These are phyloP conservation scores for Lissocephala sabroskyi DNA, from an alignment of 2,888 invertebrate genomes.

Conservation along the genomic window DNA sequence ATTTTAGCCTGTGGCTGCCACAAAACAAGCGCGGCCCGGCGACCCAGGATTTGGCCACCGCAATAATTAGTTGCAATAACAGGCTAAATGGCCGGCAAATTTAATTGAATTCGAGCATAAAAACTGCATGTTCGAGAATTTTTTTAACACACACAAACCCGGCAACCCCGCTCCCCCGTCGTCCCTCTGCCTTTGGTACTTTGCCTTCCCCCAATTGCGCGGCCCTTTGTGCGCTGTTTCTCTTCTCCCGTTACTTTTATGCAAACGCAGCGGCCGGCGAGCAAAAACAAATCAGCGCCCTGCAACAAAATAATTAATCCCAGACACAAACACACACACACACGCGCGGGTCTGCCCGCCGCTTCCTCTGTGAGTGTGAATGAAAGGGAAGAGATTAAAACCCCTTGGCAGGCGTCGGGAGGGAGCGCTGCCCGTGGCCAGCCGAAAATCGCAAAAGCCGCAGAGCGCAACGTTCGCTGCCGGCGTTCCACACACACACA, in stretches of 20 bases:
- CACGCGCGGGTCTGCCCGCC: neutral
- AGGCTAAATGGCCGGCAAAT: neutral
- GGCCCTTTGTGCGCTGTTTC: too few species aligned
- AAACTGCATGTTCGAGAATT: neutral
- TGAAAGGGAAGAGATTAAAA: too few species aligned
- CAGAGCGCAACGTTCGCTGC: neutral
- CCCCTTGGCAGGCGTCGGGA: too few species aligned
- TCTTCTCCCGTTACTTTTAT: constrained; percentile 3
- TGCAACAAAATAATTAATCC: constrained; percentile 27
- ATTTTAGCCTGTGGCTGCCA: constrained; percentile 1
- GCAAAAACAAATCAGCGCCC: constrained; percentile 14
- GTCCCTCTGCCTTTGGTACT: neutral
- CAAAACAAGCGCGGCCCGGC: neutral
- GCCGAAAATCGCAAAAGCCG: neutral
- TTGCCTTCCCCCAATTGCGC: too few species aligned
- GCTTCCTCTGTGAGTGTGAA: neutral
- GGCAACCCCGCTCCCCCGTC: too few species aligned
- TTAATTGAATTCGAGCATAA: constrained; percentile 5
- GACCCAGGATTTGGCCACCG: neutral
- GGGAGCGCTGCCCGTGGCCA: neutral
- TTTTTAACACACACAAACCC: constrained; percentile 1
- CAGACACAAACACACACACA: constrained; percentile 13
- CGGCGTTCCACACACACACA: too few species aligned
- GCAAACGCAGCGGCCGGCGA: constrained; percentile 5
- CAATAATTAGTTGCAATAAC: constrained; percentile 8